A percentile compares a stretch with the other conserved stretches of the same genome.
These are phyloP conservation scores for Megalops atlanticus DNA, from an alignment of 2,113 vertebrate genomes.

Conservation along the genomic window DNA sequence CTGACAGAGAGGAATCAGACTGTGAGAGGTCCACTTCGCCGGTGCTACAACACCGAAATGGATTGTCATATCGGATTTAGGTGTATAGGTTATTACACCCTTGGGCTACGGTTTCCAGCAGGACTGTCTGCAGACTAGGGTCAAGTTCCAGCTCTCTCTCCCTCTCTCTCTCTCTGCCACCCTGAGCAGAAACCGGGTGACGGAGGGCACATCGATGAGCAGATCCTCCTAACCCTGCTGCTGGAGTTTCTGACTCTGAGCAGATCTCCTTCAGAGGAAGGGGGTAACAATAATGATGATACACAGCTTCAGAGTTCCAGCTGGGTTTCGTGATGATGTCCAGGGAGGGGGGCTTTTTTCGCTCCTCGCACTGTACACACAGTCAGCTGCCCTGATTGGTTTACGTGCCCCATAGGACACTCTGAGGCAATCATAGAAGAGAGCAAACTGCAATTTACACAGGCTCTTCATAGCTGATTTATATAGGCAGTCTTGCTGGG, in stretches of 20 bases:
- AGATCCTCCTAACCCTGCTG: not conserved
- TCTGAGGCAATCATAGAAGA: no score
- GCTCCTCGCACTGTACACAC: not conserved
- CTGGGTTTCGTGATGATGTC: not conserved
- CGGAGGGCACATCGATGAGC: slow-evolving; percentile 4
- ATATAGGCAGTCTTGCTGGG: no score
- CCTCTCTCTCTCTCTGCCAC: slow-evolving; percentile 41
- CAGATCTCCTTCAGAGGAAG: not conserved
- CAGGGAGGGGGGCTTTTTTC: not conserved
- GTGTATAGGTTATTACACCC: slow-evolving; percentile 82
- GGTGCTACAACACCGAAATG: slow-evolving; percentile 71
- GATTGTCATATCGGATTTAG: slow-evolving; percentile 77
- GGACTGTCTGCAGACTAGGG: slow-evolving; percentile 63
- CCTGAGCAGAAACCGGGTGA: slow-evolving; percentile 40
- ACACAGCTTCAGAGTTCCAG: not conserved
- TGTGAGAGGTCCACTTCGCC: slow-evolving; percentile 64
- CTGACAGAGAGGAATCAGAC: slow-evolving; percentile 68
- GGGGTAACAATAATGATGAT: not conserved
- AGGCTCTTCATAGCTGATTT: no score
- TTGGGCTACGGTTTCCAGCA: slow-evolving; percentile 77
- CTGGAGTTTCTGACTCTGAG: not conserved
- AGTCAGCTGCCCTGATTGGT: not conserved
- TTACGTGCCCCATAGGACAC: not conserved
- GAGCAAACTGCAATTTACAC: no score
- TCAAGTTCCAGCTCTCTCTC: slow-evolving; percentile 66